These are phyloP conservation scores for Paratrypauchen microcephalus DNA, from an alignment of 2,797 vertebrate species.

Conservation along the genomic window DNA sequence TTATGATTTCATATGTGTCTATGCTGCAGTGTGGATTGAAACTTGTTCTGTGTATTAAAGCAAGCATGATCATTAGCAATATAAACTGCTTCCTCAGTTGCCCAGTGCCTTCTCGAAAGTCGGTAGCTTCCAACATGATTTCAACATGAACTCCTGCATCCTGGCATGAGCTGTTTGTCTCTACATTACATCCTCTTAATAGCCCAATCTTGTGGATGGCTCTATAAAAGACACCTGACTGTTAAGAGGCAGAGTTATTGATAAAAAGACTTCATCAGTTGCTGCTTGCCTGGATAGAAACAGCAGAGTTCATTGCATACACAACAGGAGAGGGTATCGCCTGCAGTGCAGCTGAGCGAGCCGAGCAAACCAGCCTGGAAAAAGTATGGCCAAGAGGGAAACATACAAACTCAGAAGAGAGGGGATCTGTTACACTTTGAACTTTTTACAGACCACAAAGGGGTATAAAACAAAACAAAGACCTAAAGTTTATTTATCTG, in stretches of 20 bases:
- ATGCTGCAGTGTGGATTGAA: constrained; percentile 39
- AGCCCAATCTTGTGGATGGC: constrained; percentile 35
- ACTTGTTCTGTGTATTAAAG: constrained; percentile 54
- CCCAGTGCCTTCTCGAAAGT: constrained; percentile 48
- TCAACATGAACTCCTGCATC: constrained; percentile 12
- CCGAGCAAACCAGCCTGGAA: constrained; percentile 40
- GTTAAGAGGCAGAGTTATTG: constrained; percentile 43
- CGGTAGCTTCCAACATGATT: constrained; percentile 24
- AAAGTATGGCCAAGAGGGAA: constrained; percentile 56
- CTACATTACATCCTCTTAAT: constrained; percentile 17
- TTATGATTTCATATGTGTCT: constrained; percentile 70
- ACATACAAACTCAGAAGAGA: constrained; percentile 58
- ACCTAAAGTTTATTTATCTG: constrained; percentile 22
- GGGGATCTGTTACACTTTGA: constrained; percentile 52
- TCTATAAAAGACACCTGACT: constrained; percentile 53
- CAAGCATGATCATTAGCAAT: constrained; percentile 49
- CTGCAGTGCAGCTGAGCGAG: constrained; percentile 55
- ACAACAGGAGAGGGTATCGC: constrained; percentile 41
- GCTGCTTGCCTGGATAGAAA: constrained; percentile 39
- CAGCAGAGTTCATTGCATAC: constrained; percentile 52
- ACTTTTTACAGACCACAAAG: constrained; percentile 25
- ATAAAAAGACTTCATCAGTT: constrained; percentile 41
- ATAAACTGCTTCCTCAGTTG: constrained; percentile 50
- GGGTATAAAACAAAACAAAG: constrained; percentile 21
- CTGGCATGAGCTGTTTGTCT: constrained; percentile 22